Evolutionary conservation across 2,888 invertebrate species (phyloP).

Genomic region (Smittia aterrima): DNA sequence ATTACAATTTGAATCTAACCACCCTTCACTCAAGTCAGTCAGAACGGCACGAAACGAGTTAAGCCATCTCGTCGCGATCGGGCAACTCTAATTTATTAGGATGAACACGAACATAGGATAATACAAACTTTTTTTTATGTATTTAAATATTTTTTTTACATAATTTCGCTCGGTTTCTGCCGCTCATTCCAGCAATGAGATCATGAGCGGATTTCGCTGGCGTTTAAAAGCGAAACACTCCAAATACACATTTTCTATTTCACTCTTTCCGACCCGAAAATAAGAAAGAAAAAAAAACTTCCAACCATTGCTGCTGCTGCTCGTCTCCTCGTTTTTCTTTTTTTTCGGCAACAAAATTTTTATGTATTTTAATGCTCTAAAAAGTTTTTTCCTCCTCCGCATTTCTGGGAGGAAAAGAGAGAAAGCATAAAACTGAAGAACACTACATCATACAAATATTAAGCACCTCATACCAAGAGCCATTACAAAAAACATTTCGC

Average conservation of each 20-base stretch:
- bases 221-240: slow-evolving; percentile 6
- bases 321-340: not conserved
- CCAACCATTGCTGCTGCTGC: not conserved
- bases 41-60: not conserved
- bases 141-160: not conserved
- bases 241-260: slow-evolving; percentile 37
- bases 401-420: not conserved
- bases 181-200: not conserved
- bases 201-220: not conserved
- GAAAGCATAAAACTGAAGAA: slow-evolving; percentile 35
- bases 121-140: not conserved
- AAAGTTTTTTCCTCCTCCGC: slow-evolving; percentile 30
- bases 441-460: slow-evolving; percentile 41
- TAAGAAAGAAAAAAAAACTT: not conserved
- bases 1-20: slow-evolving; percentile 17
- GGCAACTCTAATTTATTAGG: slow-evolving; percentile 23
- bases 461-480: slow-evolving; percentile 31
- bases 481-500: slow-evolving; percentile 12
- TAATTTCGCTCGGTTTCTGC: not conserved
- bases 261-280: slow-evolving; percentile 30
- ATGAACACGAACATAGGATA: not conserved
- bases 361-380: slow-evolving; percentile 40
- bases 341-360: slow-evolving; percentile 26
- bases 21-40: not conserved
- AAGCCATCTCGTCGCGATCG: not conserved